Evolutionary conservation across 2,888 invertebrate species (phyloP).

Genomic region (Synanthedon formicaeformis): DNA sequence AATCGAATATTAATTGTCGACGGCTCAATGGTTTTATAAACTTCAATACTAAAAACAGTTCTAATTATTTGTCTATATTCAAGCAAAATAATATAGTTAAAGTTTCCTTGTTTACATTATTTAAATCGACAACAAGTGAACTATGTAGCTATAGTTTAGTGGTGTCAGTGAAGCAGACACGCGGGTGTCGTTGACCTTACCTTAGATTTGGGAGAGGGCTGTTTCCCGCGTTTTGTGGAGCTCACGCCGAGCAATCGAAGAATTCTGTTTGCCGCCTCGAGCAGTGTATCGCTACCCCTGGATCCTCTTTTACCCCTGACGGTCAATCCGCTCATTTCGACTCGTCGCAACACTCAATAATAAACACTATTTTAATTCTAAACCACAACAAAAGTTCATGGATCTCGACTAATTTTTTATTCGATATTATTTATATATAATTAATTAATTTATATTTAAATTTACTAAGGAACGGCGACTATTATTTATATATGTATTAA

Average conservation of each 20-base stretch:
- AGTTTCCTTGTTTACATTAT: no score
- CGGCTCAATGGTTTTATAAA: slow-evolving; percentile 36
- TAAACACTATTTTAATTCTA: slow-evolving; percentile 45
- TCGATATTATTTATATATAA: not conserved
- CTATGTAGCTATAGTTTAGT: no score
- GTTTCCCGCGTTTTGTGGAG: slow-evolving; percentile 68
- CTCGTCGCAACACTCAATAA: slow-evolving; percentile 41
- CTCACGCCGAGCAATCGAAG: slow-evolving; percentile 65
- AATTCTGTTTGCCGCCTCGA: slow-evolving; percentile 69
- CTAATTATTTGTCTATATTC: not conserved
- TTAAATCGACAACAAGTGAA: no score
- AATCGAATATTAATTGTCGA: not conserved
- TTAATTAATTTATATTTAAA: slow-evolving; percentile 1
- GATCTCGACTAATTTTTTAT: slow-evolving; percentile 22
- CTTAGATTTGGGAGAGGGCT: slow-evolving; percentile 66
- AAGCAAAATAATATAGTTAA: no score
- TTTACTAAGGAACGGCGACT: not conserved
- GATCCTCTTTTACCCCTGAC: slow-evolving; percentile 68
- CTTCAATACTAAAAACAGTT: no score
- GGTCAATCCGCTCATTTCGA: slow-evolving; percentile 70
- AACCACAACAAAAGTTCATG: slow-evolving; percentile 38
- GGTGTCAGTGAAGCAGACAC: slow-evolving; percentile 16
- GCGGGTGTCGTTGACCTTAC: slow-evolving; percentile 56
- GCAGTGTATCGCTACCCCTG: slow-evolving; percentile 67
- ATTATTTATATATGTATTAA: not conserved